These are phyloP conservation scores for Anoura caudifer DNA, from an alignment of 2,113 vertebrate genomes.

Conservation along the genomic window DNA sequence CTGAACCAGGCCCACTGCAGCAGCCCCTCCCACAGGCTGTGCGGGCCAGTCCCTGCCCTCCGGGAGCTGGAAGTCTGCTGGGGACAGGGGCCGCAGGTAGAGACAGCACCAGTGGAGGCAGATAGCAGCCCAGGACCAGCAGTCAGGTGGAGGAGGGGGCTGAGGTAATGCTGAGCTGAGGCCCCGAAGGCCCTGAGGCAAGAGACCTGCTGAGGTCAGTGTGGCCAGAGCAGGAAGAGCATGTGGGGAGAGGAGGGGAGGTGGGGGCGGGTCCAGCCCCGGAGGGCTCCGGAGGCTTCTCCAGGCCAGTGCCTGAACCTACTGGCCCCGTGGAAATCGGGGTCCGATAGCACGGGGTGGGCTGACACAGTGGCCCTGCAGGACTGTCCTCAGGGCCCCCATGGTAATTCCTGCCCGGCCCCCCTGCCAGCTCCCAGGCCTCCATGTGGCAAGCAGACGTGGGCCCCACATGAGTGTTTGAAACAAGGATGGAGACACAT, in stretches of 20 bases:
- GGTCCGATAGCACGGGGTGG: too few species aligned
- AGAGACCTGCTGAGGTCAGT: not conserved
- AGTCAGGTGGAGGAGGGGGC: not conserved
- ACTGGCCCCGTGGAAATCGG: rapidly evolving
- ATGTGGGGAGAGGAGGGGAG: rapidly evolving
- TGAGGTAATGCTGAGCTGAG: not conserved
- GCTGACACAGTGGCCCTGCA: not conserved
- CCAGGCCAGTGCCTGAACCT: not conserved
- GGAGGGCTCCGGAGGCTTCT: not conserved
- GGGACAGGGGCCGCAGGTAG: too few species aligned
- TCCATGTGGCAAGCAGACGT: not conserved
- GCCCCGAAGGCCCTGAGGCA: not conserved
- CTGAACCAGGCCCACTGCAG: too few species aligned
- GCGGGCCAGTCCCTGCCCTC: not conserved
- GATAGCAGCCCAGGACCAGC: rapidly evolving
- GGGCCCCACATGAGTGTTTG: not conserved
- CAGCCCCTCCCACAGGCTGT: rapidly evolving
- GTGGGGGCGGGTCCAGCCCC: not conserved
- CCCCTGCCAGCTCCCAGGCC: not conserved
- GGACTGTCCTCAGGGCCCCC: not conserved
- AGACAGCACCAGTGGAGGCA: not conserved
- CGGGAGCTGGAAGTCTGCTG: not conserved
- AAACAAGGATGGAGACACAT: not conserved
- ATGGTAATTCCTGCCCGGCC: rapidly evolving
- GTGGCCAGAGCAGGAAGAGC: rapidly evolving